Base-by-base conservation (phyloP, 2,888 invertebrate species). In the Rhamphomyia laevipes region DNA sequence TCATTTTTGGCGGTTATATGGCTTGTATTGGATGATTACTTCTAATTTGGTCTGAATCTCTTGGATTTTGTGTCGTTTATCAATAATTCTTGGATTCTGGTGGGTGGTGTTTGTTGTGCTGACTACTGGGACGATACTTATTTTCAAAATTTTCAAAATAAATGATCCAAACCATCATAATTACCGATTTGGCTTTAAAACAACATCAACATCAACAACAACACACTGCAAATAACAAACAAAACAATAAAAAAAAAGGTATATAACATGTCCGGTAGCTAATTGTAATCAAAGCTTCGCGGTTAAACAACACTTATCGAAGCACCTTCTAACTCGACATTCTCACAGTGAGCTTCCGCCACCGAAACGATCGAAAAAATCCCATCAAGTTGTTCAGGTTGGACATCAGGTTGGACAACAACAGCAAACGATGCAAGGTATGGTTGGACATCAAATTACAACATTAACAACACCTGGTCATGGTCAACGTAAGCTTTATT, bases 261-360 rank as follows among this genome's bases (percentile, higher is more conserved):
- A 70, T 52, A 59, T 69, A 50, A 65, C 64, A 54, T 71, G 71
- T 54, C 68, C 69, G 56, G 67, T 71, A 57, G 60, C 65, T 53
- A 68, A 65, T 58, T 70, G 70, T 55, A 63, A 63, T 53, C 68
- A 71, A 60, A 67, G 69, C 33, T 71, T 71, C 58, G 66, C 70
- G 21, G 66, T 69, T 49, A 70, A 71, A 53, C 68, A 71, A 60
- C 70, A 70, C 61, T 63, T 70, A 53, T 67, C 67, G 46, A 70
- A 70, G 60, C 70, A 70, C 57, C 62, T 70, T 61, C 61, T 71
- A 58, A 66, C 66, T 55, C 66, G 65, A 57, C 71, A 70, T 60
- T 65, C 70, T 50, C 68, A 69, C 56, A 67, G 65, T 54, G 69
- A 69, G 58, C 56, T 69, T 58, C 69, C 69, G 58, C 68, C 68